Conservation (phyloP, 2,113 vertebrate species). For the Tenrec ecaudatus region DNA sequence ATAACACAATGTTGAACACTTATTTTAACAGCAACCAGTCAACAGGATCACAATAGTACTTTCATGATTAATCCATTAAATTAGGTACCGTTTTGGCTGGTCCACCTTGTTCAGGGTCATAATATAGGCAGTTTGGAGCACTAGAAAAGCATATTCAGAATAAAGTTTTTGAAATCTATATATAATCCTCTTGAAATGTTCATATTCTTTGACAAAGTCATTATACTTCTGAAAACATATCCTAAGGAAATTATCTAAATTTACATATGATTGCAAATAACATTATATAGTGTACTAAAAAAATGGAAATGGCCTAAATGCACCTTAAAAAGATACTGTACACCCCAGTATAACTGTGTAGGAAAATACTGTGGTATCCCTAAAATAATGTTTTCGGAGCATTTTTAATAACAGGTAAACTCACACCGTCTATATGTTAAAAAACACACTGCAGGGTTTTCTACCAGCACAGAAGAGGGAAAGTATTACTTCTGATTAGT, state of each 20-base stretch:
- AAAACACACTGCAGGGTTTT: background rate
- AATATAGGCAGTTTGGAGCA: background rate
- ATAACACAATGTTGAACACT: conserved; percentile 21
- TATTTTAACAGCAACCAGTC: conserved; percentile 13
- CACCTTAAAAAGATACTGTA: no score
- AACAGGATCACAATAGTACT: background rate
- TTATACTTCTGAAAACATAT: conserved; percentile 44
- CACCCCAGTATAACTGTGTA: background rate
- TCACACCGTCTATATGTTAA: background rate
- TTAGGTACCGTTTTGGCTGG: background rate
- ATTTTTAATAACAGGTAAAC: background rate
- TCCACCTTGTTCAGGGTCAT: background rate
- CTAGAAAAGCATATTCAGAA: background rate
- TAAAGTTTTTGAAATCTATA: conserved; percentile 15
- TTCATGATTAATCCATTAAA: background rate
- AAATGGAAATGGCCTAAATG: conserved; percentile 15
- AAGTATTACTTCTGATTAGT: background rate
- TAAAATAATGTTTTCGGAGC: conserved; percentile 34
- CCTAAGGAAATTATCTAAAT: conserved; percentile 11
- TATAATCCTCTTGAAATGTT: conserved; percentile 47
- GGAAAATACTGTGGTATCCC: conserved; percentile 7
- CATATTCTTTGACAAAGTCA: conserved; percentile 13
- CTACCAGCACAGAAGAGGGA: background rate
- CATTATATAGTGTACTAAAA: background rate
- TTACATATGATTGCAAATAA: background rate